phyloP scores from a whole-genome alignment of 2,113 vertebrate genomes.

The Rhea pennata region DNA sequence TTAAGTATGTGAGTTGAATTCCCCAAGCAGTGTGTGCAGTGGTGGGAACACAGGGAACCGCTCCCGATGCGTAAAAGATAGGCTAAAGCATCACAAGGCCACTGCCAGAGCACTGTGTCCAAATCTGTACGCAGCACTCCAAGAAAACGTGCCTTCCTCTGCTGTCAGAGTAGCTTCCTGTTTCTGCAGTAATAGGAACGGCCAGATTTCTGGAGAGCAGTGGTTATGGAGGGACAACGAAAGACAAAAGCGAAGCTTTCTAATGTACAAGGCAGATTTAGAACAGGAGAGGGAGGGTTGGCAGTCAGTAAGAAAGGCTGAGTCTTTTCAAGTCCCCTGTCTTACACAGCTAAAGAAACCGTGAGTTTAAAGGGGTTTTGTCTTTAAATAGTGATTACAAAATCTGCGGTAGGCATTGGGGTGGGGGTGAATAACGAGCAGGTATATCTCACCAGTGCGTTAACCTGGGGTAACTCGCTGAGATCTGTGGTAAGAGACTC shows the following conservation, averaged over 20 bases:
- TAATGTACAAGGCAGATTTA: background rate
- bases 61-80: background rate
- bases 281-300: background rate
- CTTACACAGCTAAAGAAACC: background rate
- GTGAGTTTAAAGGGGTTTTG: background rate
- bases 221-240: background rate
- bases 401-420: background rate
- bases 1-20: background rate
- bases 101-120: background rate
- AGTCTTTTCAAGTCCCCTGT: background rate
- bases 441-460: background rate
- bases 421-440: background rate
- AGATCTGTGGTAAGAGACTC: background rate
- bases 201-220: background rate
- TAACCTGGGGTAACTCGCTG: background rate
- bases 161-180: background rate
- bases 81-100: background rate
- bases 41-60: background rate
- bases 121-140: background rate
- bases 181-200: accelerated
- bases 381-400: background rate
- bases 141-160: background rate
- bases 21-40: background rate
- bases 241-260: background rate
- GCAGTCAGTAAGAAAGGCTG: accelerated